These are phyloP conservation scores for Pterois miles DNA, from an alignment of 2,797 vertebrate genomes.

Conservation along the genomic window DNA sequence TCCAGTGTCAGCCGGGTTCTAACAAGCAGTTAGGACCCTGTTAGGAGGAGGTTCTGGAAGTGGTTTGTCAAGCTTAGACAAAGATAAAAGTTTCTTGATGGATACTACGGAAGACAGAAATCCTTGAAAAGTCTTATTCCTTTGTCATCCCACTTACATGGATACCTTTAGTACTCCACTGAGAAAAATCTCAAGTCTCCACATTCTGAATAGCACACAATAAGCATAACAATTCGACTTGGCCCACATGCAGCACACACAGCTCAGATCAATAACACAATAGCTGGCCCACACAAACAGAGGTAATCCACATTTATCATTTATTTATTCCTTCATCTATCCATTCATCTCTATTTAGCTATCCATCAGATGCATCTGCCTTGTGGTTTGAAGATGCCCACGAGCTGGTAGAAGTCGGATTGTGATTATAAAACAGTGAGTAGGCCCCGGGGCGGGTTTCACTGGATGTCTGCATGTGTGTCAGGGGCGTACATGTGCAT, in stretches of 20 bases:
- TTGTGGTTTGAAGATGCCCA: constrained; percentile 67
- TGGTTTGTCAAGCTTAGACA: neutral
- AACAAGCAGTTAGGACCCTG: no score
- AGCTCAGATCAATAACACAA: constrained; percentile 68
- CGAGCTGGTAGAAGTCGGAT: constrained; percentile 60
- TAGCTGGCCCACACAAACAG: constrained; percentile 66
- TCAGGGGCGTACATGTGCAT: constrained; percentile 56
- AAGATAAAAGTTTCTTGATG: neutral
- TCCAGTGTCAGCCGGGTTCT: no score
- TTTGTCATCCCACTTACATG: neutral
- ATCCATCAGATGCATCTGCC: constrained; percentile 66
- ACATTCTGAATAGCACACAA: neutral
- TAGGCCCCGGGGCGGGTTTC: constrained; percentile 55
- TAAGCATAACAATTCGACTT: constrained; percentile 21
- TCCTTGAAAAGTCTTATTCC: neutral
- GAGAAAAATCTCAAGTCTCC: neutral
- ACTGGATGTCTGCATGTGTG: constrained; percentile 59
- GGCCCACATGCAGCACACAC: constrained; percentile 19
- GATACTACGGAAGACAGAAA: neutral
- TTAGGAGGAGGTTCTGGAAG: neutral
- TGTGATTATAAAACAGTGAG: constrained; percentile 72
- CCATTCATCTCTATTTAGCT: constrained; percentile 75
- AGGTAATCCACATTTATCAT: constrained; percentile 74
- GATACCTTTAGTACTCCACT: neutral
- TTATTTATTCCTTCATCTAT: constrained; percentile 77